A percentile compares a stretch with the other conserved stretches of the same genome.
phyloP scores from a whole-genome alignment of 2,888 invertebrate species.

The Eupithecia dodoneata region DNA sequence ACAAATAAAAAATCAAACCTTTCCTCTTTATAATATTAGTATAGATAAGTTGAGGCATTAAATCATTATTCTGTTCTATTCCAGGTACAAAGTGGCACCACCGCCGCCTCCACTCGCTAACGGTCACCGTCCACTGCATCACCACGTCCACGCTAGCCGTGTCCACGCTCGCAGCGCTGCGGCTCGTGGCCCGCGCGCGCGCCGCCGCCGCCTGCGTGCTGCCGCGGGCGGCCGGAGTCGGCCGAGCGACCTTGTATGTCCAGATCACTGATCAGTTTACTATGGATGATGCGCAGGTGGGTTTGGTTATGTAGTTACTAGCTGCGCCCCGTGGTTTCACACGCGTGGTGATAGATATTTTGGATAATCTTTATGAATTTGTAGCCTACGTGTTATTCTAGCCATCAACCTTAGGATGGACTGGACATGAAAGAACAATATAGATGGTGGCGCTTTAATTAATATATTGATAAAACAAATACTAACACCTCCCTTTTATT shows the following conservation, averaged over 20 bases:
- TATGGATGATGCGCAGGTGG: conserved; percentile 56
- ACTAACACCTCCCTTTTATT: too few relatives aligned
- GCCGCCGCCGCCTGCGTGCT: conserved; percentile 39
- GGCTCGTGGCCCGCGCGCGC: conserved; percentile 49
- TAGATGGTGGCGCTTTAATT: too few relatives aligned
- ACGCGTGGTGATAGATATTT: too few relatives aligned
- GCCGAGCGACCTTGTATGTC: conserved; percentile 30
- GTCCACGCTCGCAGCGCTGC: conserved; percentile 28
- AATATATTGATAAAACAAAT: too few relatives aligned
- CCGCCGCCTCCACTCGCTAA: conserved; percentile 45
- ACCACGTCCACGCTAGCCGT: conserved; percentile 4
- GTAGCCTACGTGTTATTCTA: too few relatives aligned
- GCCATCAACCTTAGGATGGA: too few relatives aligned
- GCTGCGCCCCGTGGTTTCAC: too few relatives aligned
- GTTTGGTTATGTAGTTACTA: neutral
- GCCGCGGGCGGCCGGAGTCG: conserved; percentile 35
- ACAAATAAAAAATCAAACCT: too few relatives aligned
- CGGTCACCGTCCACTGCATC: conserved; percentile 23
- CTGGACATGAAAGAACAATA: too few relatives aligned
- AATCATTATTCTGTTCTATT: neutral
- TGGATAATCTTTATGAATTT: too few relatives aligned
- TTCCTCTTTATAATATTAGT: too few relatives aligned
- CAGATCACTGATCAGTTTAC: conserved; percentile 37
- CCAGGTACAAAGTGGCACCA: conserved; percentile 39
- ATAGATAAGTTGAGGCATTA: too few relatives aligned